phyloP scores from a whole-genome alignment of 2,888 invertebrate species.

The Glyphotaelius pellucidus region DNA sequence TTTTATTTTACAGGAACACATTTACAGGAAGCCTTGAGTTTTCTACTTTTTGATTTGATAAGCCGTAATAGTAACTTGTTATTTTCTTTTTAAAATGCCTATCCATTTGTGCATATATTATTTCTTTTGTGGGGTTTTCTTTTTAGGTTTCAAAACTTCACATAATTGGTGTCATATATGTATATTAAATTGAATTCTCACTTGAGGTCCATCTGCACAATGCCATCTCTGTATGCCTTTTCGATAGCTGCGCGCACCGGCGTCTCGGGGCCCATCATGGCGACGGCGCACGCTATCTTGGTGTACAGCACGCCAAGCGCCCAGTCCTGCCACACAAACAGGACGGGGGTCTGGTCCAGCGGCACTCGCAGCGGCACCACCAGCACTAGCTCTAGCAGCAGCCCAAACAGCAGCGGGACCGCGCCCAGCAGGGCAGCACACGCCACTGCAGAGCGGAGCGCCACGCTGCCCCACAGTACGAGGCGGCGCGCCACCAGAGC shows the following conservation, averaged over 20 bases:
- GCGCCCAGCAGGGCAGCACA: constrained; percentile 90
- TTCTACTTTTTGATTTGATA: too few species aligned
- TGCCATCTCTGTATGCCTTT: constrained; percentile 94
- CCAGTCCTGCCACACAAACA: constrained; percentile 97
- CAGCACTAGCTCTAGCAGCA: constrained; percentile 92
- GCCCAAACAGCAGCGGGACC: constrained; percentile 93
- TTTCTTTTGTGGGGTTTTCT: too few species aligned
- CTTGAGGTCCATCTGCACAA: constrained; percentile 93
- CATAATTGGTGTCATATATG: not conserved
- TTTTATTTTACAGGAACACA: too few species aligned
- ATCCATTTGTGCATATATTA: too few species aligned
- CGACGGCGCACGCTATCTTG: constrained; percentile 97
- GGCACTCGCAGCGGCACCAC: constrained; percentile 96
- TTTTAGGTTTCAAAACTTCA: too few species aligned
- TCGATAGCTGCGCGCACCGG: constrained; percentile 94
- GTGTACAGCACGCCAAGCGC: constrained; percentile 97
- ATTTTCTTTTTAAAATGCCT: too few species aligned
- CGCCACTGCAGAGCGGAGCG: constrained; percentile 86
- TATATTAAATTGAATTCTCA: constrained; percentile 66
- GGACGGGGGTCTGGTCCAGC: constrained; percentile 91
- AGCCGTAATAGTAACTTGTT: too few species aligned
- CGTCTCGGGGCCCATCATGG: constrained; percentile 99
- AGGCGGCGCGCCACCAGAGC: constrained; percentile 84
- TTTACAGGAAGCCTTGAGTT: too few species aligned
- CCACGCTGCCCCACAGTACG: constrained; percentile 85